These are phyloP conservation scores for Pterois miles DNA, from an alignment of 2,797 vertebrate genomes.

Conservation along the genomic window DNA sequence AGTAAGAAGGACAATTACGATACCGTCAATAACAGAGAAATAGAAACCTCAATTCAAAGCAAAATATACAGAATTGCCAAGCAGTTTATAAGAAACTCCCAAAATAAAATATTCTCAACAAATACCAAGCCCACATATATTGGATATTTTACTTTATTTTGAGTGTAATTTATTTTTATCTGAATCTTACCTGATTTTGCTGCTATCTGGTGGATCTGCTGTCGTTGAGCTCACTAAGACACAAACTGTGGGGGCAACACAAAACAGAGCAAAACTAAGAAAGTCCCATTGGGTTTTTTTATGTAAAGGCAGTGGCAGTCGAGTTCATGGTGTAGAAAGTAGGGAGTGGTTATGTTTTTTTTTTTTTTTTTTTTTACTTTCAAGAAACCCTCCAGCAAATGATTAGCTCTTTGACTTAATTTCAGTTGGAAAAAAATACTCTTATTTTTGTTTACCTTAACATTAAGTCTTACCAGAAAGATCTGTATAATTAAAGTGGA, in stretches of 20 bases:
- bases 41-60: background rate
- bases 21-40: background rate
- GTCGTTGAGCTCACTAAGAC: background rate
- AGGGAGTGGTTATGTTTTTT: too few relatives aligned
- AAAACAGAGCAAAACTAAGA: background rate
- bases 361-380: too few relatives aligned
- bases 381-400: too few relatives aligned
- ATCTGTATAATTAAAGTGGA: too few relatives aligned
- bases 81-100: background rate
- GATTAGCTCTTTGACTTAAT: too few relatives aligned
- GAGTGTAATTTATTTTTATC: background rate
- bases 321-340: background rate
- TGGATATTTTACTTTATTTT: background rate
- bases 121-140: background rate
- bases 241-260: background rate
- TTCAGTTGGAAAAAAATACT: too few relatives aligned
- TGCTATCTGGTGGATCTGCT: background rate
- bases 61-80: background rate
- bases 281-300: background rate
- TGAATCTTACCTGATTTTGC: background rate
- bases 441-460: too few relatives aligned
- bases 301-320: too few relatives aligned
- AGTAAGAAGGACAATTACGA: background rate
- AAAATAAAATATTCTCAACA: background rate
- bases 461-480: too few relatives aligned